These are phyloP conservation scores for Melinaea menophilus DNA, from an alignment of 2,888 invertebrate genomes.

Conservation along the genomic window DNA sequence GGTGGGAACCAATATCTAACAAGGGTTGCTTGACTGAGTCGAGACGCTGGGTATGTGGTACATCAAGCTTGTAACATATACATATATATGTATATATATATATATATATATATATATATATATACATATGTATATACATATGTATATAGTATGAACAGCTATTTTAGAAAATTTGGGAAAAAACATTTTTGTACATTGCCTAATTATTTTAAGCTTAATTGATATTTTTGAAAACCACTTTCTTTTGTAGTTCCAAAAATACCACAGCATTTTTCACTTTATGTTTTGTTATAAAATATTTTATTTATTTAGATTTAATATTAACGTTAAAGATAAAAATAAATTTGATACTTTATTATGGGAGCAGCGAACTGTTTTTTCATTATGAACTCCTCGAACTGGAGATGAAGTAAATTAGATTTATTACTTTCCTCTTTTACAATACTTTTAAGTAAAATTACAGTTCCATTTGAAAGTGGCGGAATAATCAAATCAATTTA, in stretches of 20 bases:
- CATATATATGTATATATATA: no score
- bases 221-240: no score
- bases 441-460: slow-evolving; percentile 14
- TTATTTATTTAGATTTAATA: no score
- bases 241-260: no score
- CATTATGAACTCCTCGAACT: slow-evolving; percentile 4
- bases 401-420: slow-evolving; percentile 1
- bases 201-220: no score
- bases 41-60: slow-evolving; percentile 18
- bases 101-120: no score
- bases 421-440: slow-evolving; percentile 7
- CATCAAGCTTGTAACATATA: neutral
- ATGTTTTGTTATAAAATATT: no score
- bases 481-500: slow-evolving; percentile 39
- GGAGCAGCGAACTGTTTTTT: neutral
- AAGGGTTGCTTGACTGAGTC: slow-evolving; percentile 32
- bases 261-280: no score
- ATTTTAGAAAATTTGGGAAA: no score
- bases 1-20: slow-evolving; percentile 26
- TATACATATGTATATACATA: no score
- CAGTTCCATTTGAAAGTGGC: slow-evolving; percentile 26
- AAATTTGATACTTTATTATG: neutral
- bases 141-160: no score
- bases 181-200: no score
- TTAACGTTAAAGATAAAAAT: neutral